Evolutionary conservation across 2,797 vertebrate genomes (phyloP).

Genomic region (Rhynchonycteris naso): DNA sequence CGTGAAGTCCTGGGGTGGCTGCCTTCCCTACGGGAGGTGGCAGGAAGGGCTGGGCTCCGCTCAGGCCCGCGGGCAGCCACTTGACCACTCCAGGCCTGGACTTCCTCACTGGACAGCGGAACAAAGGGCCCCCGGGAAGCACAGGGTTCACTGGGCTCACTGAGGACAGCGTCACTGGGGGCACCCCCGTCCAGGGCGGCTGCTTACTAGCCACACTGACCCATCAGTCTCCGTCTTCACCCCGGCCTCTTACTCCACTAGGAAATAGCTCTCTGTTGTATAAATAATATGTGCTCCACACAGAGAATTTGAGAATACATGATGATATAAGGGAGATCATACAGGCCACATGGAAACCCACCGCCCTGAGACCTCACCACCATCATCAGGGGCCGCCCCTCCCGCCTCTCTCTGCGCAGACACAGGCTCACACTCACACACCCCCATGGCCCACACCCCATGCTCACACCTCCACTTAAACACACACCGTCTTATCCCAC

Average conservation of each 20-base stretch:
- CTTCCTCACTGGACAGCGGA: not conserved
- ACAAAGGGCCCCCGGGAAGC: fast-evolving
- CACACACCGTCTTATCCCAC: not conserved
- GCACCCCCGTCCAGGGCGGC: not conserved
- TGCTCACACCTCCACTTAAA: not conserved
- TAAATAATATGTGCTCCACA: not conserved
- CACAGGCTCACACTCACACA: not conserved
- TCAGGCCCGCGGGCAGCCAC: not conserved
- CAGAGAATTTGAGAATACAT: fast-evolving
- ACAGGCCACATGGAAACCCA: not conserved
- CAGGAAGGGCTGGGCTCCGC: not conserved
- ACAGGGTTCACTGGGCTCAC: fast-evolving
- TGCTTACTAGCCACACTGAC: fast-evolving
- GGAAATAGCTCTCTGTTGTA: no score
- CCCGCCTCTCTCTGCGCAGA: fast-evolving
- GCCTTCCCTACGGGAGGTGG: not conserved
- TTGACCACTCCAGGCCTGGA: not conserved
- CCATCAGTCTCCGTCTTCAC: fast-evolving
- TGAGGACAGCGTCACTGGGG: fast-evolving
- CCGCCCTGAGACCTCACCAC: fast-evolving
- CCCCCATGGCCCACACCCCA: not conserved
- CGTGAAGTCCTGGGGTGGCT: not conserved
- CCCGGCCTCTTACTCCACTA: not conserved
- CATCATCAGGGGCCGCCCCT: fast-evolving
- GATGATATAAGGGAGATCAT: fast-evolving